Conservation (phyloP, 2,797 vertebrate genomes). For the Centropyge bicolor region DNA sequence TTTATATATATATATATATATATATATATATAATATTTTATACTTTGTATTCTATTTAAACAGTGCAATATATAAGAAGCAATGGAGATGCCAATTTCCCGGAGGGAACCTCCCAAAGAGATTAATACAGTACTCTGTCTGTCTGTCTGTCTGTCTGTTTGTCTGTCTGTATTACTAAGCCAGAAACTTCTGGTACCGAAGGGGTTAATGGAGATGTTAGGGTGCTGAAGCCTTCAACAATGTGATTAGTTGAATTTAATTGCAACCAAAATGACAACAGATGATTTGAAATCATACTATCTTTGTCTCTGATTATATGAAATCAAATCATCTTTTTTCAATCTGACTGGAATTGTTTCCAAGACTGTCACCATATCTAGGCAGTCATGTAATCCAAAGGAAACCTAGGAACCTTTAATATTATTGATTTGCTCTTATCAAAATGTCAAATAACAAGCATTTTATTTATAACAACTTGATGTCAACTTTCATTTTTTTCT, state of each 20-base stretch:
- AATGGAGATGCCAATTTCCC: too few species aligned
- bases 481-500: too few species aligned
- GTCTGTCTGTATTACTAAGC: not conserved
- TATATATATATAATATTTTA: too few species aligned
- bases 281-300: not conserved
- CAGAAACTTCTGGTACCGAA: not conserved
- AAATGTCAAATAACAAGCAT: too few species aligned
- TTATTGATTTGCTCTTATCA: too few species aligned
- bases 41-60: too few species aligned
- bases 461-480: too few species aligned
- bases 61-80: too few species aligned
- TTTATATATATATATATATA: too few species aligned
- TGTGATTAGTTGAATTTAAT: not conserved
- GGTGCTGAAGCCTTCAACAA: not conserved
- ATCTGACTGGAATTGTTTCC: constrained; percentile 1
- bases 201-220: not conserved
- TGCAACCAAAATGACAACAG: not conserved
- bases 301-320: not conserved
- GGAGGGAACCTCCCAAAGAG: too few species aligned
- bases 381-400: not conserved
- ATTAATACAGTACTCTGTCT: too few species aligned
- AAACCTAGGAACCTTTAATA: not conserved
- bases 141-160: too few species aligned
- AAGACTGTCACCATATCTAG: not conserved
- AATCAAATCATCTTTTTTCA: not conserved